A percentile compares a stretch with the other conserved stretches of the same genome.
Evolutionary conservation across 53 echinoderm and acorn worm species (phyloP).

Genomic region (Apostichopus leukothele): DNA sequence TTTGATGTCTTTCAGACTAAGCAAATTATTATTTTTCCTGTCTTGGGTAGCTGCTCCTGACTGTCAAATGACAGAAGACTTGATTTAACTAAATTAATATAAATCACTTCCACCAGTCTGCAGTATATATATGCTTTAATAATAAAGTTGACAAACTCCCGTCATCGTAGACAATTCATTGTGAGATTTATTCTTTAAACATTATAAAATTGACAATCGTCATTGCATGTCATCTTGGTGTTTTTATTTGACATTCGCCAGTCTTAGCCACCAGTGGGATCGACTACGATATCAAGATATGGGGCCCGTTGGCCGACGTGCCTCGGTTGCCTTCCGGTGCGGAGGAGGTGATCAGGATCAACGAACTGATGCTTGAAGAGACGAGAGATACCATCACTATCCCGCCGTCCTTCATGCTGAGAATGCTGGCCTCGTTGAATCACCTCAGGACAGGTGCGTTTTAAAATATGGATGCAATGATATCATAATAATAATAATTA

Average conservation of each 20-base stretch:
- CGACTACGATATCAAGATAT: slow-evolving; percentile 94
- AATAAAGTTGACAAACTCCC: too few species aligned
- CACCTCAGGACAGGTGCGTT: slow-evolving; percentile 86
- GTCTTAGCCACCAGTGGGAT: slow-evolving; percentile 97
- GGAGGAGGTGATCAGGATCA: slow-evolving; percentile 94
- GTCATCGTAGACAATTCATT: too few species aligned
- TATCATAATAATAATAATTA: too few species aligned
- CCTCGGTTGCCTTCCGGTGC: slow-evolving; percentile 74
- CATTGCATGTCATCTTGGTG: background rate
- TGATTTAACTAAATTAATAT: too few species aligned
- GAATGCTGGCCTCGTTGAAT: slow-evolving; percentile 91
- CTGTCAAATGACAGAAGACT: too few species aligned
- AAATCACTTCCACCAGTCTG: too few species aligned
- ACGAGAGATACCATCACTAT: slow-evolving; percentile 98
- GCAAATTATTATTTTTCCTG: too few species aligned
- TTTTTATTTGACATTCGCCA: slow-evolving; percentile 30
- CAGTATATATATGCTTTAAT: too few species aligned
- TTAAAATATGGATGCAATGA: too few species aligned
- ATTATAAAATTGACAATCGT: background rate
- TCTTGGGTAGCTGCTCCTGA: too few species aligned
- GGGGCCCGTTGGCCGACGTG: slow-evolving; percentile 71
- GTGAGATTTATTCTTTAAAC: background rate
- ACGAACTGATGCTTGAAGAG: slow-evolving; percentile 97
- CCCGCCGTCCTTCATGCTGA: slow-evolving; percentile 96
- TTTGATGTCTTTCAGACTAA: too few species aligned